Evolutionary conservation across 2,888 invertebrate species (phyloP), one percentile per base, ranked within the genome.

Genomic region (Drosophila peninsularis): DNA sequence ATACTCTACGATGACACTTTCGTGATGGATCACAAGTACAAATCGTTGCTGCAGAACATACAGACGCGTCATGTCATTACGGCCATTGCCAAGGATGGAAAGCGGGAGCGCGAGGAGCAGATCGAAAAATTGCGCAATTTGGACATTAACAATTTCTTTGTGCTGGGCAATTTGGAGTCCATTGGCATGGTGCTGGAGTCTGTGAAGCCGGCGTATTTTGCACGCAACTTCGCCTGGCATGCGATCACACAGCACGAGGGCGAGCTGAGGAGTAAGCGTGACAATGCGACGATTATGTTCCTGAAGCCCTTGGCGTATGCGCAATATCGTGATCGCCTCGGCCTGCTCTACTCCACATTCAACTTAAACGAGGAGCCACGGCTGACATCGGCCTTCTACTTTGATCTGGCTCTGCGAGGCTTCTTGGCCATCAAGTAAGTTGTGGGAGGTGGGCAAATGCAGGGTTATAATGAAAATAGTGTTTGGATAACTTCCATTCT

Each of bases 1-100:
- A 96, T 99, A 53, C 94, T 99, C 49, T 98, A 97, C 91, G 98
- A 99, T 88, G 95, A 96, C 27, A 95, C 95, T 41, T 98, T 97
- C 90, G 96, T 97, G 13, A 97, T 98, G 96, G 97, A 98, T 89
- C 97, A 98, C 93, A 98, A 98, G 92, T 98, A 97, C 92, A 97
- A 98, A 92, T 96, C 97, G 11, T 93, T 98, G 10, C 93, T 98
- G 39, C 95, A 97, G 92, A 98, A 98, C 90, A 96, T 98, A 62
- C 97, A 98, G 7, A 97, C 97, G 0, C 94, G 98, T 11, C 98
- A 98, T 92, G 95, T 98, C 1, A 98, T 98, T 71, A 95, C 96
- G 5, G 93, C 94, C 37, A 93, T 94, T 65, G 94, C 95, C 77
- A 94, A 94, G 70, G 94, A 94, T 71, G 91, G 91, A 2, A 90